Percentiles rank a stretch among this genome's conserved stretches.
These are phyloP conservation scores for Alosa sapidissima DNA, from an alignment of 2,797 vertebrate genomes.

Conservation along the genomic window DNA sequence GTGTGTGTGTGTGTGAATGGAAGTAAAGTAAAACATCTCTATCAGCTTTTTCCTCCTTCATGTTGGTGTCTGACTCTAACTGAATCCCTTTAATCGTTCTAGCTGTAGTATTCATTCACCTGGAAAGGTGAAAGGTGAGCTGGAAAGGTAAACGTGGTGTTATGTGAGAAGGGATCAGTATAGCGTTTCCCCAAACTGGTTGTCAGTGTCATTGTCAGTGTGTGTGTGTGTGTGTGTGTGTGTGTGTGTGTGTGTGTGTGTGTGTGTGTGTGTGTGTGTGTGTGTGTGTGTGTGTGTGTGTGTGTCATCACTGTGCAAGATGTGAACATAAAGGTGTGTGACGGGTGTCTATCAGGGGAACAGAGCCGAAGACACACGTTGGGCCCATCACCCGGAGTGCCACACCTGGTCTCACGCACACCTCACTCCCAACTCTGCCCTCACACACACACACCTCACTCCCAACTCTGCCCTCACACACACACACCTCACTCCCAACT, in stretches of 20 bases:
- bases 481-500: no score
- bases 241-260: constrained; percentile 8
- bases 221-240: constrained; percentile 31
- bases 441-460: no score
- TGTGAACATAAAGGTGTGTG: neutral
- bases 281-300: neutral
- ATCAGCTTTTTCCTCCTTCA: neutral
- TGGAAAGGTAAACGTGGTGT: neutral
- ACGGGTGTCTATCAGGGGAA: no score
- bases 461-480: no score
- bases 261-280: neutral
- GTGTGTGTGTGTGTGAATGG: neutral
- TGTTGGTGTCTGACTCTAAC: neutral
- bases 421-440: no score
- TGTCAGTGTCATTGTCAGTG: neutral
- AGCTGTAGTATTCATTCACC: neutral
- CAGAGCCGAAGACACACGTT: no score
- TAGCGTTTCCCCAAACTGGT: neutral
- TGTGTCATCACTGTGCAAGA: neutral
- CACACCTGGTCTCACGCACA: no score
- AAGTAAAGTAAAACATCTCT: neutral
- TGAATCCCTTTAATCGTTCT: neutral
- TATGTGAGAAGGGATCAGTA: neutral
- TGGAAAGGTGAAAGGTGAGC: neutral
- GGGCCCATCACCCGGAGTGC: no score